Conservation (phyloP, 1,140 invertebrate species). For the Odontomachus brunneus region DNA sequence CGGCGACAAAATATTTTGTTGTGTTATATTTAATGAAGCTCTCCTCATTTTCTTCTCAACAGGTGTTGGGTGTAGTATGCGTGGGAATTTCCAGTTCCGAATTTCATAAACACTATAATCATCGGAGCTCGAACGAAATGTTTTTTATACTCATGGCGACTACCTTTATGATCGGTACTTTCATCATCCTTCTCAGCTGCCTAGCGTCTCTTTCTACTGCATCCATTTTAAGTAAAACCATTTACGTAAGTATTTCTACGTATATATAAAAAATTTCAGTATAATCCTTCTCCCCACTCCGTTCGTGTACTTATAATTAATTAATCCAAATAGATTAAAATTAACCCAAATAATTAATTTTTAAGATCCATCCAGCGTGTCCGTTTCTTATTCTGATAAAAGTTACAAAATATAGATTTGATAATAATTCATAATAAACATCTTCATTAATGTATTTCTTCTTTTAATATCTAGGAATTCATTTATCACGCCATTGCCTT, state of each 20-base stretch:
- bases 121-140: slow-evolving; percentile 83
- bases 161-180: slow-evolving; percentile 91
- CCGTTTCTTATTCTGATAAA: too few species aligned
- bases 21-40: neutral
- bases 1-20: neutral
- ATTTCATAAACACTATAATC: slow-evolving; percentile 78
- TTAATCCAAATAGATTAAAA: too few species aligned
- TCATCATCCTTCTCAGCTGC: slow-evolving; percentile 90
- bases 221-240: slow-evolving; percentile 92
- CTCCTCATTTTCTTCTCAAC: slow-evolving; percentile 76
- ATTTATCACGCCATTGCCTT: slow-evolving; percentile 91
- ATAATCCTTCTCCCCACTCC: too few species aligned
- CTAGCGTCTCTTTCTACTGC: slow-evolving; percentile 91
- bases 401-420: too few species aligned
- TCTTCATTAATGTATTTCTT: neutral
- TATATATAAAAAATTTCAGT: too few species aligned
- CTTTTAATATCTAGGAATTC: slow-evolving; percentile 88
- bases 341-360: too few species aligned
- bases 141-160: slow-evolving; percentile 91
- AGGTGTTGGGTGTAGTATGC: slow-evolving; percentile 91
- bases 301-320: too few species aligned
- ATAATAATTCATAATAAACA: too few species aligned
- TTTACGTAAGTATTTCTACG: slow-evolving; percentile 90
- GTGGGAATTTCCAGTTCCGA: slow-evolving; percentile 90
- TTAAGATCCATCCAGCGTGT: too few species aligned